Base-by-base conservation (phyloP, 1,140 invertebrate species). In the Platorchestia sp. region DNA sequence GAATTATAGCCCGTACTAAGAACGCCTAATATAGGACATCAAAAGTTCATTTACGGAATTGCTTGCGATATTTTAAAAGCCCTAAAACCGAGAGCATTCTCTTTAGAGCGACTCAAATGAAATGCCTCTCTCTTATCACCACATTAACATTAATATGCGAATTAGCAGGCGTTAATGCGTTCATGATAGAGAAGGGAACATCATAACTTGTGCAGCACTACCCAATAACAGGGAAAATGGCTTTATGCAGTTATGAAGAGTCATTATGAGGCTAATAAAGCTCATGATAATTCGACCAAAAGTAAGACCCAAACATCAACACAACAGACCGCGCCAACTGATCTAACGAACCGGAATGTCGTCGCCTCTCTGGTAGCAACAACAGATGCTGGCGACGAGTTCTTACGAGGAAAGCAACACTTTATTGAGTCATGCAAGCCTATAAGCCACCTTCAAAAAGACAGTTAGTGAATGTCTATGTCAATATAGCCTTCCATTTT, bases 401-500 rank as follows among this genome's bases (percentile, higher is more conserved):
- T 75, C 59, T 89, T 89, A 89, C 87, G 87, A 5, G 87, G 14
- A 87, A 45, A 93, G 45, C 91, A 47, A 47, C 91, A 44, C 43
- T 44, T 93, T 93, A 93, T 93, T 93, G 91, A 93, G 91, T 93
- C 91, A 45, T 93, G 91, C 43, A 93, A 45, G 44, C 91, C 91
- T 93, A 45, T 44, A 93, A 93, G 43, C 41, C 91, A 93, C 91
- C 91, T 93, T 93, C 43, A 93, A 93, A 93, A 93, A 93, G 91
- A 93, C 91, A 93, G 43, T 93, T 93, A 93, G 91, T 93, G 44
- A 93, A 93, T 93, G 91, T 93, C 91, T 45, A 44, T 93, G 91
- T 93, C 91, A 93, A 93, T 93, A 93, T 93, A 93, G 36, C 91
- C 91, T 93, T 93, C 91, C 91, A 93, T 93, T 93, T 93, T 93